A percentile compares a stretch with the other conserved stretches of the same genome.
phyloP scores from a whole-genome alignment of 2,888 invertebrate species.

The Hydraecia micacea region DNA sequence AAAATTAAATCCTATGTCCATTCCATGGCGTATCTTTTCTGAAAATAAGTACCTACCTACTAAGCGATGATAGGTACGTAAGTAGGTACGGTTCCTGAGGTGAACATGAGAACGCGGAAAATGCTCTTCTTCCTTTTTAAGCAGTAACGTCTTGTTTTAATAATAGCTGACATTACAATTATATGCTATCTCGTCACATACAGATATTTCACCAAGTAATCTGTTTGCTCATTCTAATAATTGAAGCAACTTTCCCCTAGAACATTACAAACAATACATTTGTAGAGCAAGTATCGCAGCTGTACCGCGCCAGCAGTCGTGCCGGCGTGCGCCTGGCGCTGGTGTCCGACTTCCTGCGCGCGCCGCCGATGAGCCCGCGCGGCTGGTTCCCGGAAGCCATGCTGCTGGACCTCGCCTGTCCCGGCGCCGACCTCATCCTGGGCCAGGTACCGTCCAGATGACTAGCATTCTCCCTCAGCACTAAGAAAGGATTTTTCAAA shows the following conservation, averaged over 20 bases:
- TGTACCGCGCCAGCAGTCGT: conserved; percentile 62
- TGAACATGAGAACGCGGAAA: background rate
- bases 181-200: background rate
- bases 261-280: background rate
- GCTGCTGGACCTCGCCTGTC: conserved; percentile 78
- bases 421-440: conserved; percentile 66
- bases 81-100: background rate
- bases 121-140: background rate
- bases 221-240: background rate
- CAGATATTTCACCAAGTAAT: background rate
- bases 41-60: background rate
- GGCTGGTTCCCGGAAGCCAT: conserved; percentile 79
- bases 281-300: conserved; percentile 63
- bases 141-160: background rate
- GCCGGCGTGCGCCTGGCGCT: conserved; percentile 71
- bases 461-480: background rate
- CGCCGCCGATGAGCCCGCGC: conserved; percentile 69
- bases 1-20: background rate
- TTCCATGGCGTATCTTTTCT: background rate
- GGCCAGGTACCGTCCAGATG: conserved; percentile 64
- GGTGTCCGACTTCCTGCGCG: conserved; percentile 36
- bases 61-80: background rate
- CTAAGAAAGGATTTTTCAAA: too few species aligned
- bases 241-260: background rate
- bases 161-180: background rate